Conservation (phyloP, 2,888 invertebrate species). For the Pheosia tremula region DNA sequence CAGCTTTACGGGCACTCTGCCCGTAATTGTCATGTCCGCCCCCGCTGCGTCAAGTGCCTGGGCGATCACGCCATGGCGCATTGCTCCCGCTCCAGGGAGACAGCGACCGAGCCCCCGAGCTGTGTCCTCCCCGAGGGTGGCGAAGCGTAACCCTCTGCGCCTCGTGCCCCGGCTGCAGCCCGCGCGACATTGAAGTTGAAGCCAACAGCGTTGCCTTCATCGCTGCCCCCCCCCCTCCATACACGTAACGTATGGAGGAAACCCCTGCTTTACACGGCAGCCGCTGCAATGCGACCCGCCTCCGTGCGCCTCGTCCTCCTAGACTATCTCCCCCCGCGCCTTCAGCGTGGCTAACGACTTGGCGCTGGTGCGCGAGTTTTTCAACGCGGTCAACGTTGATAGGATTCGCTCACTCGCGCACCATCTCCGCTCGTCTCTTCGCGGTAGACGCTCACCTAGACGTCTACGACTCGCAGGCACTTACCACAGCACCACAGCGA, state of each 20-base stretch:
- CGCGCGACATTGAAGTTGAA: no score
- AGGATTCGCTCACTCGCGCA: neutral
- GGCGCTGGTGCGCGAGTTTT: neutral
- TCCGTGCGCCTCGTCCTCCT: neutral
- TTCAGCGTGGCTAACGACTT: neutral
- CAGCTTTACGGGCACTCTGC: neutral
- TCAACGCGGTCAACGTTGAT: neutral
- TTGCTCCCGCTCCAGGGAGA: neutral
- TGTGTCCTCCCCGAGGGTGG: neutral
- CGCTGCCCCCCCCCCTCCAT: no score
- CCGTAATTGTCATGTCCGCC: slow-evolving; percentile 3
- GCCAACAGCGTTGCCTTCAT: no score
- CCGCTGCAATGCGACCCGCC: neutral
- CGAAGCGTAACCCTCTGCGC: no score
- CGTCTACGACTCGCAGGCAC: neutral
- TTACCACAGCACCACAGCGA: neutral
- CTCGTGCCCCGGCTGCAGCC: no score
- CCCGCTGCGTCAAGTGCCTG: neutral
- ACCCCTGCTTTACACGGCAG: no score
- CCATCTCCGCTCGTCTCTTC: neutral
- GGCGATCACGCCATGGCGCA: neutral
- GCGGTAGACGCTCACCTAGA: neutral
- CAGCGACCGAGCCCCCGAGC: neutral
- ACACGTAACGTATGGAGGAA: no score
- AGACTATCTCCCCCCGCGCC: neutral